Base-by-base conservation (phyloP, 2,888 invertebrate species). In the Eristalinus aeneus region DNA sequence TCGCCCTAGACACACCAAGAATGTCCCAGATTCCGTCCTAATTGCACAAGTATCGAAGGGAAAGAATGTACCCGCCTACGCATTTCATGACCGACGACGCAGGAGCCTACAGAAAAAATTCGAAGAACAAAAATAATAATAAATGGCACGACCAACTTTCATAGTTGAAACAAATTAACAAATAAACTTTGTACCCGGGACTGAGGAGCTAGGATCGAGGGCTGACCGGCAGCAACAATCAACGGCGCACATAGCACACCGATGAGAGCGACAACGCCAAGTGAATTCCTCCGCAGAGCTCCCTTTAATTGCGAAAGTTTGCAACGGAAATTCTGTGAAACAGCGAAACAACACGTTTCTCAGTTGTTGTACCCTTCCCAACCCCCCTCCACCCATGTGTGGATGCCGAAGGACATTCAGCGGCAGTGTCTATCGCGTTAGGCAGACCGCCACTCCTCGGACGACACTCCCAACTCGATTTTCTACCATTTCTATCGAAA, bases 281-380 rank as follows among this genome's bases (percentile, higher is more conserved):
- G 31, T 46, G 68, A 56, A 69, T 65, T 74, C 53, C 16, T 73
- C 36, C 46, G 74, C 22, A 56, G 56, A 23, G 73, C 71, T 80
- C 34, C n/a, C 65, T 27, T 71, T 84, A 84, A 84, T 79, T 84
- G 74, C 74, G n/a, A 79, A 84, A 84, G 79, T 84, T 84, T 71
- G 58, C 60, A 61, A 39, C 56, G 63, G 32, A 31, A 77, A 53
- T 56, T 71, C 56, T 63, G 61, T 1, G 34, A 54, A 69, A 69
- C 60, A 63, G 27, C 63, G 53, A 71, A 77, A 77, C 39, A 71
- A 64, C 77, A 71, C 69, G 68, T 68, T 68, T 61, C 9, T 22
- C 39, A 16, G 39, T 4, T n/a, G n/a, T 10, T 23, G 9, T 23
- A 22, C 56, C 56, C 22, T 23, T 12, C n/a, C n/a, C n/a, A n/a